Conservation (phyloP, 2,888 invertebrate species). For the Neocrepidodera transversa region DNA sequence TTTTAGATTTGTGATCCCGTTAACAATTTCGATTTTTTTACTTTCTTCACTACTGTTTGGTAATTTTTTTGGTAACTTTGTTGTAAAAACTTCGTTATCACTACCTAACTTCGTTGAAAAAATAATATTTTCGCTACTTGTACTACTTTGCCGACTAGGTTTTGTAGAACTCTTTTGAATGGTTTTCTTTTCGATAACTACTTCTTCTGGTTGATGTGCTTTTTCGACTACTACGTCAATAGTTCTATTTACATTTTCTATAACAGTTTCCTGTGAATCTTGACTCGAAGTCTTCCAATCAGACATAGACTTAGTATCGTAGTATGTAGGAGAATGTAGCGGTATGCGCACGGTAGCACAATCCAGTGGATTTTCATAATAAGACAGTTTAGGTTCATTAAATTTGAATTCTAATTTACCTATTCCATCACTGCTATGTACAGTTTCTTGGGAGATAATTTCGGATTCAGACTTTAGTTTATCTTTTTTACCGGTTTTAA, state of each 20-base stretch:
- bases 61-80: constrained; percentile 55
- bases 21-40: constrained; percentile 13
- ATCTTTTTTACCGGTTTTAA: constrained; percentile 66
- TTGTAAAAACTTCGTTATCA: constrained; percentile 72
- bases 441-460: constrained; percentile 46
- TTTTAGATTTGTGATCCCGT: constrained; percentile 12
- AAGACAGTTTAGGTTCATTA: constrained; percentile 56
- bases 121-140: constrained; percentile 63
- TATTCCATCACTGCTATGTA: constrained; percentile 59
- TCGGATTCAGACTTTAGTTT: constrained; percentile 51
- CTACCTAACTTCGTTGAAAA: constrained; percentile 75
- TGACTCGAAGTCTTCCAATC: constrained; percentile 59
- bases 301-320: constrained; percentile 59
- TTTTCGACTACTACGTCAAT: constrained; percentile 43
- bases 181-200: constrained; percentile 19
- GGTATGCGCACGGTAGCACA: constrained; percentile 75
- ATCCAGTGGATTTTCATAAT: constrained; percentile 70
- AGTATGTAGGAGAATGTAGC: constrained; percentile 76
- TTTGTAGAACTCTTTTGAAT: constrained; percentile 22
- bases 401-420: constrained; percentile 59
- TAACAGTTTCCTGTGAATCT: constrained; percentile 64
- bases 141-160: constrained; percentile 55
- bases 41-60: constrained; percentile 27
- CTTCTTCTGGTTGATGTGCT: constrained; percentile 42
- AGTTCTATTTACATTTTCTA: constrained; percentile 52